Conservation (phyloP, 2,888 invertebrate species). For the Synanthedon myopaeformis region DNA sequence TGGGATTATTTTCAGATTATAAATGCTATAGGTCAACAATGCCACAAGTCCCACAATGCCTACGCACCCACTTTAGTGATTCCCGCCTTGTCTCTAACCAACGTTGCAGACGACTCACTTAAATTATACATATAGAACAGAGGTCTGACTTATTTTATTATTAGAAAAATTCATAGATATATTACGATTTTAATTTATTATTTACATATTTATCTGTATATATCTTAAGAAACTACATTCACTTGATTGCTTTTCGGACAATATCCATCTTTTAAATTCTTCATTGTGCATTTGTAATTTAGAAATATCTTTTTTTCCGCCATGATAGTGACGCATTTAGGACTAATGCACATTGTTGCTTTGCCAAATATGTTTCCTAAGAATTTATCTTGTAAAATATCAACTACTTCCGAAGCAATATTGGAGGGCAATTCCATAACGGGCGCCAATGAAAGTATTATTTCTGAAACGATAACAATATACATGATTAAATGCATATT, state of each 20-base stretch:
- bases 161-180: too few species aligned
- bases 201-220: too few species aligned
- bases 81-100: too few species aligned
- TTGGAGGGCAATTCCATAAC: conserved; percentile 57
- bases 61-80: too few species aligned
- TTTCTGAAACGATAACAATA: conserved; percentile 33
- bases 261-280: conserved; percentile 43
- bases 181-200: too few species aligned
- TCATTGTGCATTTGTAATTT: conserved; percentile 41
- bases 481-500: too few species aligned
- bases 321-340: conserved; percentile 47
- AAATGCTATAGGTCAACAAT: too few species aligned
- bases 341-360: conserved; percentile 46
- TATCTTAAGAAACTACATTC: conserved; percentile 10
- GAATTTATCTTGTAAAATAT: conserved; percentile 52
- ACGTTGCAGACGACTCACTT: too few species aligned
- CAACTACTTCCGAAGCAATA: conserved; percentile 49
- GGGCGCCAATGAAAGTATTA: conserved; percentile 46
- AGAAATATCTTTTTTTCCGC: conserved; percentile 43
- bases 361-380: conserved; percentile 52
- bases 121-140: too few species aligned
- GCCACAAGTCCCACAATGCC: too few species aligned
- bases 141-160: too few species aligned
- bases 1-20: too few species aligned
- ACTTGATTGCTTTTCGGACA: conserved; percentile 28